Conservation (phyloP, 2,797 vertebrate genomes). For the Macroramphosus scolopax region DNA sequence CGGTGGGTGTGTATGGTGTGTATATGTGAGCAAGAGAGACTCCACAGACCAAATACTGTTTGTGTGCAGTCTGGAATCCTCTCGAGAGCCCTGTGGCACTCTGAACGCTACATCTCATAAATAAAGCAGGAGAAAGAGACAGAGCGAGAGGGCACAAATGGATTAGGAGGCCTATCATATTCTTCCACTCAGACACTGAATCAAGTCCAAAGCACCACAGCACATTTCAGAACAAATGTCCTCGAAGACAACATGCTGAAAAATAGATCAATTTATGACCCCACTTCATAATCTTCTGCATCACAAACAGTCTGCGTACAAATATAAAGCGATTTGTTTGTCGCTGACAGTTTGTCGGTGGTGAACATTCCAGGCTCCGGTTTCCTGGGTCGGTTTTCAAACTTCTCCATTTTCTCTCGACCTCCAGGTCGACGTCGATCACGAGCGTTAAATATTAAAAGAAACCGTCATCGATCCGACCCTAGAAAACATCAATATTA, state of each 20-base stretch:
- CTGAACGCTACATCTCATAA: slow-evolving; percentile 64
- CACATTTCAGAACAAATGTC: neutral
- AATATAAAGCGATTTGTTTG: no score
- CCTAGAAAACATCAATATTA: no score
- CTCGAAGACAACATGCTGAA: neutral
- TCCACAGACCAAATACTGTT: slow-evolving; percentile 51
- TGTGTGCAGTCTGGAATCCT: slow-evolving; percentile 50
- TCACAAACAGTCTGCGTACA: no score
- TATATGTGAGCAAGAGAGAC: slow-evolving; percentile 16
- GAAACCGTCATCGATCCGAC: no score
- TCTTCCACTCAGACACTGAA: slow-evolving; percentile 38
- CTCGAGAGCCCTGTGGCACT: slow-evolving; percentile 56
- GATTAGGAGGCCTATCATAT: slow-evolving; percentile 53
- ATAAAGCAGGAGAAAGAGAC: slow-evolving; percentile 56
- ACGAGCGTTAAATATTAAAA: no score
- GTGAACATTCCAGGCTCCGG: no score
- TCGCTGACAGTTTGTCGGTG: no score
- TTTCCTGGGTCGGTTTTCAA: no score
- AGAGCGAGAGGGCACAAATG: slow-evolving; percentile 37
- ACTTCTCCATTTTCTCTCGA: no score
- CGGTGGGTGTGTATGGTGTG: slow-evolving; percentile 23
- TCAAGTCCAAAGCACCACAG: neutral
- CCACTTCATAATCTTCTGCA: no score
- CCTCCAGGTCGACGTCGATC: no score
- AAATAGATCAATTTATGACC: no score